Percentiles rank a stretch among this genome's conserved stretches.
Conservation (phyloP, 2,888 invertebrate species). For the Zonitis immaculata region DNA sequence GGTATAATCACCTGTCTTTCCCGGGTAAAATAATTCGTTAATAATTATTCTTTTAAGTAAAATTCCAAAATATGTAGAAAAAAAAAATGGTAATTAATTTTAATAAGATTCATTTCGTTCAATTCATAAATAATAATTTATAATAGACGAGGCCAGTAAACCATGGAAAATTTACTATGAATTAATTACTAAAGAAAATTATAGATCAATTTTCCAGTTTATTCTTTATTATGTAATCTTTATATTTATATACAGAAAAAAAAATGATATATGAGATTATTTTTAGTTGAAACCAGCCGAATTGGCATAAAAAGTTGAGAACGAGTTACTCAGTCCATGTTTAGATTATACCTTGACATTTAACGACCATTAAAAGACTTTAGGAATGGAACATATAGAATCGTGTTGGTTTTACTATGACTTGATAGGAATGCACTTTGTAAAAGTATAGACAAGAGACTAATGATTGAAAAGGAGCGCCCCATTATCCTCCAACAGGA, state of each 20-base stretch:
- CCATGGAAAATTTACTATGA: constrained; percentile 11
- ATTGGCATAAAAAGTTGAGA: constrained; percentile 20
- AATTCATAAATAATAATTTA: background rate
- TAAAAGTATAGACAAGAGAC: constrained; percentile 7
- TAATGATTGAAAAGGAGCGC: background rate
- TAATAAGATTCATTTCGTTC: background rate
- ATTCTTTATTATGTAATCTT: no score
- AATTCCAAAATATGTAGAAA: no score
- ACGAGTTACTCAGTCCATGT: constrained; percentile 31
- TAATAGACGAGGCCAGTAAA: constrained; percentile 13
- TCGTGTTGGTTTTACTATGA: constrained; percentile 29
- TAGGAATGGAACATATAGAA: constrained; percentile 25
- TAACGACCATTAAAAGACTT: constrained; percentile 35
- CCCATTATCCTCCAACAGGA: background rate
- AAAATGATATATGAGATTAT: background rate
- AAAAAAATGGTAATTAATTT: background rate
- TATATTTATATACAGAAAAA: no score
- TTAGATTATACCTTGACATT: constrained; percentile 40
- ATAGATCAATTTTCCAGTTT: no score
- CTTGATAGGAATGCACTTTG: constrained; percentile 30
- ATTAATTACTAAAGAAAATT: constrained; percentile 1
- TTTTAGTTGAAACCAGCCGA: constrained; percentile 13
- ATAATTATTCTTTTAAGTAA: no score
- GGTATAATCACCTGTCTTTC: background rate
- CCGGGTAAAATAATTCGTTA: no score